Evolutionary conservation across 2,797 vertebrate genomes (phyloP), one percentile per base, ranked within the genome.

Genomic region (Hydrolagus colliei): DNA sequence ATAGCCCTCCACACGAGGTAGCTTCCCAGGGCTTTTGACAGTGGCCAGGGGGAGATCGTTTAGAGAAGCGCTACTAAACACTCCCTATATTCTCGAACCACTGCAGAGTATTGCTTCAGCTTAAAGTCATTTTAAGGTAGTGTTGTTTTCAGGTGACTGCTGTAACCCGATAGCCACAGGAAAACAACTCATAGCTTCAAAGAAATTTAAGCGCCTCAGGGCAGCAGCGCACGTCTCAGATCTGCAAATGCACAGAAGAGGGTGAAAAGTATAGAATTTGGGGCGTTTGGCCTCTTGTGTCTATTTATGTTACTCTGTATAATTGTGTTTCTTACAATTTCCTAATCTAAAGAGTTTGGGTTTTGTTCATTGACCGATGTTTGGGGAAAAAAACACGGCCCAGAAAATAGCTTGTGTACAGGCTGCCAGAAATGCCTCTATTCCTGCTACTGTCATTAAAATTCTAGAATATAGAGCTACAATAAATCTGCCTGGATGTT

Each of bases 141-240:
- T 71, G 79, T 82, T 82, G 63, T 52, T 84, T 71, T 32, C 79
- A 84, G 79, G 79, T 84, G 79, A 71, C 79, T 84, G 59, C 63
- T 67, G 68, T 84, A 71, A 71, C 67, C 79, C 52, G 79, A 32
- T 71, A 67, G 65, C 62, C 61, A 27, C 10, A 82, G 78, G 78
- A 82, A 82, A 82, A 82, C 79, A 84, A 84, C 71, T 80, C 71
- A 41, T 16, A 84, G 79, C 79, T 84, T 84, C 79, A 84, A 84
- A 84, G 65, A 16, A 84, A 84, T 84, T 71, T 84, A 32, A 41
- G 20, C 20, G 65, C 79, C 79, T 35, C 27, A 32, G 71, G 65
- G 32, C 65, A 84, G 79, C 63, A 71, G 79, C 32, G 32, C 7
- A 35, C 32, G 79, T 84, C 79, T 82, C 65, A 41, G 79, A 82